Evolutionary conservation across 1,140 invertebrate genomes (phyloP), one percentile per base, ranked within the genome.

Genomic region (Cotesia chilonis): DNA sequence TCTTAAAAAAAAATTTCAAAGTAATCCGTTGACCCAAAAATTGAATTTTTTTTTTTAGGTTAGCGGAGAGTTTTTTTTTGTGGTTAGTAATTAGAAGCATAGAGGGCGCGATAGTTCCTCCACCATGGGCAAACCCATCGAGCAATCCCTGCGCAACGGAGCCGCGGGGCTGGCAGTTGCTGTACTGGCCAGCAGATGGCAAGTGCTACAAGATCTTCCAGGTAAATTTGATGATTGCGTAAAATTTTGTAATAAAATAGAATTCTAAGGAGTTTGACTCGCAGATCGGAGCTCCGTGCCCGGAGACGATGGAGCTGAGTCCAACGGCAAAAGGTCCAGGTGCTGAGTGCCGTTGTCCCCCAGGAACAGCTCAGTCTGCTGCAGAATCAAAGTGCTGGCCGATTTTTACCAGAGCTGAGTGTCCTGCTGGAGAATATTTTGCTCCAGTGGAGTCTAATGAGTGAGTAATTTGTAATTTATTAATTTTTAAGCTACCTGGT

Each of bases 171-270:
- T 95, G 94, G 94, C 92, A 95, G 77, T 88, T 94, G 74, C 87
- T 96, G 20, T 95, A 92, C 82, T 96, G 94, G 94, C 91, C 93
- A 0, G 85, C 88, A 0, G 92, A 95, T 79, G 92, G 92, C 72
- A 92, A 93, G 83, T 95, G 94, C 82, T 95, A 95, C 81, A 94
- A 92, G 81, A 95, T 95, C 83, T 95, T 94, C 80, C 89, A 92
- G 88, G 92, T 90, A 82, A 85, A 85, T 79, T 35, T 10, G 5
- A 20, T 71, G 4, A 54, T n/a, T 38, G 12, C n/a, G 3, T 14
- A 38, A 47, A 17, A 17, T 17, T 17, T 52, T 1, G 14, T 52
- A 51, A 61, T 0, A 2, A 41, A 20, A 5, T 20, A 35, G 7
- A 60, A 28, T 60, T 4, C 28, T 35, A 60, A 12, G 20, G 14